phyloP scores from a whole-genome alignment of 2,113 vertebrate genomes.

The Notarius quadriscutis region DNA sequence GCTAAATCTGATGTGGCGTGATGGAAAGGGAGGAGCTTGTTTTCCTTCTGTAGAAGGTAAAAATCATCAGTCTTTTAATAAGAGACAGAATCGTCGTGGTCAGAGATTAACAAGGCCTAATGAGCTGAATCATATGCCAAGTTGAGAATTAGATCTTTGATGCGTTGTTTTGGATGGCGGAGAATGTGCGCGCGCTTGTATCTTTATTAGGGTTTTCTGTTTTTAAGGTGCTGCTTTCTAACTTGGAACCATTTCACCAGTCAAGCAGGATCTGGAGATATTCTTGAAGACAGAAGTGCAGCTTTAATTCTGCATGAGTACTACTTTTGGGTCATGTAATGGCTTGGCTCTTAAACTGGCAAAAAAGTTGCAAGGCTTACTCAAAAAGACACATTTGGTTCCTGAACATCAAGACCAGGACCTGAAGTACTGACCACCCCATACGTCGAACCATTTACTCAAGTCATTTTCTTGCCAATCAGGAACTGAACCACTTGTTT shows the following conservation, averaged over 20 bases:
- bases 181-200: too few relatives aligned
- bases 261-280: neutral
- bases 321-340: neutral
- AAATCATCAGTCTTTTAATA: neutral
- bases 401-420: neutral
- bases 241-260: neutral
- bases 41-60: conserved; percentile 1
- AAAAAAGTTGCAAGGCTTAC: too few relatives aligned
- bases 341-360: too few relatives aligned
- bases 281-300: neutral
- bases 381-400: too few relatives aligned
- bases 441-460: neutral
- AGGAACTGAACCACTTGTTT: neutral
- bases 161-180: neutral
- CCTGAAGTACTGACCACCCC: neutral
- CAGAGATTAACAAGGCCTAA: neutral
- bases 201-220: neutral
- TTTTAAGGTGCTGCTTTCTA: neutral
- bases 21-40: neutral
- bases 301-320: neutral
- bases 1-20: neutral
- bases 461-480: neutral
- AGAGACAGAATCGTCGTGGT: neutral
- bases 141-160: neutral
- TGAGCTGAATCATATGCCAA: neutral